Evolutionary conservation across 1,140 invertebrate genomes (phyloP), one percentile per base, ranked within the genome.

Genomic region (Oppia nitens): DNA sequence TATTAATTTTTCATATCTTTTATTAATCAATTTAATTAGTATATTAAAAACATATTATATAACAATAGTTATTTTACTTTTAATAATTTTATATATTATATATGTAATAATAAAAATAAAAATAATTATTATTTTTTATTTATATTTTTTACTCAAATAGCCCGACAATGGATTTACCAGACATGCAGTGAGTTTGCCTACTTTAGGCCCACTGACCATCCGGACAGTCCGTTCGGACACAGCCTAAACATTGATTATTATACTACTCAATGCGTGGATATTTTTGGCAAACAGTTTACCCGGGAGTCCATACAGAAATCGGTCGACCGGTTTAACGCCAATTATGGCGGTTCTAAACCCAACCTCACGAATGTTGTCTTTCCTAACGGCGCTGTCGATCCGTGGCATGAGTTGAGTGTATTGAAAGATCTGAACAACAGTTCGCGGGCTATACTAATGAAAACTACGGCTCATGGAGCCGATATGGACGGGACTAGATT

Each of bases 181-280:
- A 93, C 89, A 0, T 96, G 91, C 69, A 87, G 84, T 20, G 90
- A 96, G 70, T 96, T 94, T 72, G 91, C 88, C 24, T 95, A 88
- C 68, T 95, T 83, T 71, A 89, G 95, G 75, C 87, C 87, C 0
- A 90, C 89, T 0, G 80, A 82, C 14, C 78, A 77, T 2, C 73
- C 76, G 25, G 72, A 78, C 0, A 78, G 84, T 66, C 75, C 85
- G 12, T 94, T 94, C 68, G 83, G 87, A 0, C n/a, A n/a, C n/a
- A 73, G 82, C 66, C 88, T 93, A 61, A 78, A 83, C 0, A 67
- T 86, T 0, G 78, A 84, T 24, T 93, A 87, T 69, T 92, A 82
- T 63, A 74, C 82, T 29, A 72, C 85, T 58, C 84, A 89, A 68
- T 95, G 91, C 68, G 68, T 70, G 32, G 89, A 93, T 73, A 79